A percentile compares a stretch with the other conserved stretches of the same genome.
Conservation (phyloP, 2,113 vertebrate genomes). For the Pyrgilauda ruficollis region DNA sequence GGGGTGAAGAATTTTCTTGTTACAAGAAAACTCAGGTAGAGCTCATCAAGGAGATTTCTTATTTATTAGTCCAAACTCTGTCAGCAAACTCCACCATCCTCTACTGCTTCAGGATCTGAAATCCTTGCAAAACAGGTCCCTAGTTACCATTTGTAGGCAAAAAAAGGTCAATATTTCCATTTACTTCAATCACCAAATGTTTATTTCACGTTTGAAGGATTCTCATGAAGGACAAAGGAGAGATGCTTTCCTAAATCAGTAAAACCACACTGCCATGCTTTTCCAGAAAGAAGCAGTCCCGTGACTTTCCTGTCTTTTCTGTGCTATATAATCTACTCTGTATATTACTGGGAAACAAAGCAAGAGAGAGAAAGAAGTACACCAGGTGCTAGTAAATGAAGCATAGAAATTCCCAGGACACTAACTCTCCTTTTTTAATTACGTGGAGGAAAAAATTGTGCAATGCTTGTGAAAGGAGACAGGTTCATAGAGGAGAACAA, state of each 20-base stretch:
- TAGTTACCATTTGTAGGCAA: not conserved
- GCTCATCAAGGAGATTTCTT: not conserved
- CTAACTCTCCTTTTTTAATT: not conserved
- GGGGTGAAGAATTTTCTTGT: not conserved
- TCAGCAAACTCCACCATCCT: not conserved
- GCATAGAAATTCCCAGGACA: not conserved
- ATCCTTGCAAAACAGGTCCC: not conserved
- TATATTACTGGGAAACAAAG: not conserved
- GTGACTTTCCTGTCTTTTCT: not conserved
- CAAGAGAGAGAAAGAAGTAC: not conserved
- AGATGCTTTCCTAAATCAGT: not conserved
- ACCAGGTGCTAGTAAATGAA: slow-evolving; percentile 29
- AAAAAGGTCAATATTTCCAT: not conserved
- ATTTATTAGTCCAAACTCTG: not conserved
- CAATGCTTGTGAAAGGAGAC: not conserved
- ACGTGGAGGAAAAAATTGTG: not conserved
- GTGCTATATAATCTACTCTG: not conserved
- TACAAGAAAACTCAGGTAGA: not conserved
- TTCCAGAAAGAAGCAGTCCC: not conserved
- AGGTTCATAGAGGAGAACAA: not conserved
- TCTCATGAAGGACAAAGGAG: not conserved
- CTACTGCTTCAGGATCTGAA: not conserved
- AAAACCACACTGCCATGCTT: not conserved
- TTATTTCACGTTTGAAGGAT: not conserved
- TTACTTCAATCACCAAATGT: not conserved